Evolutionary conservation across 2,113 vertebrate species (phyloP).

Genomic region (Rhinoderma darwinii): DNA sequence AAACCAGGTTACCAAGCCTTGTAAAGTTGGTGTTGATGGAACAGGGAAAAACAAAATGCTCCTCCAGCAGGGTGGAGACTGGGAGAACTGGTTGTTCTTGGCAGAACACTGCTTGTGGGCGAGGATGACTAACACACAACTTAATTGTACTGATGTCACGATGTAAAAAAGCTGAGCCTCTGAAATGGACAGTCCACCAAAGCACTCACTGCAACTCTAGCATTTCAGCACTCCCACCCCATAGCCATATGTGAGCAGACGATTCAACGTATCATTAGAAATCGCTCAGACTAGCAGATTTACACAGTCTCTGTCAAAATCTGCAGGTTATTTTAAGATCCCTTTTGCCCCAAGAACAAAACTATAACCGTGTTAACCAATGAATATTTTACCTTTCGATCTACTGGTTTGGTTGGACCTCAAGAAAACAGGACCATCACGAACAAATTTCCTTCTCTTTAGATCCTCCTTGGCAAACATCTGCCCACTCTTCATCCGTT

Average conservation of each 20-base stretch:
- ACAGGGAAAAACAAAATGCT: constrained; percentile 58
- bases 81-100: constrained; percentile 58
- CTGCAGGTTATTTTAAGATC: no score
- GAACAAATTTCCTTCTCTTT: constrained; percentile 85
- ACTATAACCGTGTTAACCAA: no score
- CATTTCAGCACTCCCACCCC: background rate
- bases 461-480: constrained; percentile 95
- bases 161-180: background rate
- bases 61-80: constrained; percentile 47
- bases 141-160: constrained; percentile 26
- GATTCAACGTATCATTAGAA: background rate
- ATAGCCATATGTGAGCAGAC: background rate
- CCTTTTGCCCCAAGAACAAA: no score
- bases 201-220: background rate
- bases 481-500: constrained; percentile 94
- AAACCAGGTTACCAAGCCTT: constrained; percentile 54
- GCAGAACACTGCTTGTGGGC: background rate
- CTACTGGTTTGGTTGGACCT: constrained; percentile 79
- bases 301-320: background rate
- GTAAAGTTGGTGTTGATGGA: constrained; percentile 49
- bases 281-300: background rate
- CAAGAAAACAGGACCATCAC: constrained; percentile 87
- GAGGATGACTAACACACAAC: constrained; percentile 47
- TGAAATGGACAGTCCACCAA: background rate
- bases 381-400: constrained; percentile 80